Evolutionary conservation across 2,888 invertebrate genomes (phyloP), one percentile per base, ranked within the genome.

Genomic region (Tipula unca): DNA sequence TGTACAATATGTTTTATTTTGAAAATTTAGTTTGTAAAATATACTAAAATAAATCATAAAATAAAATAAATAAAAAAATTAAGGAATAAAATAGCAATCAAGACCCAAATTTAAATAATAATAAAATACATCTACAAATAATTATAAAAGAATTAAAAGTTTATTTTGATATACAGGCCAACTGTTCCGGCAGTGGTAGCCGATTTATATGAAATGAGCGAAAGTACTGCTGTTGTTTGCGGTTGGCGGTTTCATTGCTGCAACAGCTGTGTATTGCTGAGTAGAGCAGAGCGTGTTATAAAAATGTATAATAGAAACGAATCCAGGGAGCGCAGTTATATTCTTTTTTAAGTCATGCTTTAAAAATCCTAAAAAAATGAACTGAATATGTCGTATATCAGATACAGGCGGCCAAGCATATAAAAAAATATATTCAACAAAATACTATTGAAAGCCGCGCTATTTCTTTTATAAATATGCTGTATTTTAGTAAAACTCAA

Each of bases 181-280:
- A 84, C 84, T 84, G 84, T 84, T 84, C 84, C 84, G 84, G 84
- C 84, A 84, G 84, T 84, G 84, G 84, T 84, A 84, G 84, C 84
- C 84, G 84, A 69, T 84, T 84, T 84, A 84, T 36, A 84, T 84
- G 84, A 84, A 84, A 84, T 69, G 84, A 84, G 84, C 84, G 32
- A 84, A 84, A 84, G 35, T 83, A 83, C 69, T 83, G 83, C 83
- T 83, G 84, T 36, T 32, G 84, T 39, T 32, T 84, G 84, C 36
- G 84, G 84, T 84, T 35, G 84, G 35, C 35, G 32, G 17, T 84
- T 84, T 25, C 29, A 36, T 36, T 84, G 84, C 84, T 84, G 84
- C 84, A 84, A 84, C 83, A 36, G 84, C 84, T 84, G 84, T 84
- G 84, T 25, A 20, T 29, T 84, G 84, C 84, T 84, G 84, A 36